Conservation (phyloP, 2,113 vertebrate genomes). For the Loxodonta africana region DNA sequence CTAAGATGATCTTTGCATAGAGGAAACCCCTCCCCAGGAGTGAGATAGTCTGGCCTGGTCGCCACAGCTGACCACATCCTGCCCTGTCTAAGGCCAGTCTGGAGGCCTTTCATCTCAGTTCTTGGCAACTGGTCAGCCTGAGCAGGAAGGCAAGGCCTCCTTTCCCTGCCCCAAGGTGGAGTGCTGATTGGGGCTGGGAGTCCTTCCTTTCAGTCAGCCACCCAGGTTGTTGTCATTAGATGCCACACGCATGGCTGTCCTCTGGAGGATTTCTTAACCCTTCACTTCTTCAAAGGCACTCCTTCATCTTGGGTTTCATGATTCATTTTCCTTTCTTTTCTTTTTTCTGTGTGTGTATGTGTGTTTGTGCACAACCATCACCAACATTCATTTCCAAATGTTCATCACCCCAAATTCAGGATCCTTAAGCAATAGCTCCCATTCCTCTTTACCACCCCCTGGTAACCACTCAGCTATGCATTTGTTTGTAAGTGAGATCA, state of each 20-base stretch:
- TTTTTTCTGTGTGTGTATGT: no score
- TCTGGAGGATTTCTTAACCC: not conserved
- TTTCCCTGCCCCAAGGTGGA: not conserved
- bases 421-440: no score
- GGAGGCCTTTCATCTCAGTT: not conserved
- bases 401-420: no score
- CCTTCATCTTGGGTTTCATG: not conserved
- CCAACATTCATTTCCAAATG: no score
- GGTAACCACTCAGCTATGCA: no score
- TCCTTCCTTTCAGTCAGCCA: not conserved
- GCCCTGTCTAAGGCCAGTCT: not conserved
- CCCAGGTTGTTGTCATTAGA: not conserved
- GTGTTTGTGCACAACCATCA: no score
- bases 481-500: no score
- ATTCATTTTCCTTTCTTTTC: not conserved
- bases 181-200: not conserved
- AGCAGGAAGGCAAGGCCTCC: not conserved
- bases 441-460: no score
- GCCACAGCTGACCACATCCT: not conserved
- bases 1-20: not conserved
- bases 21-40: not conserved
- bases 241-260: no score
- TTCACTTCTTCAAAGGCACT: not conserved
- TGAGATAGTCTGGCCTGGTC: accelerated
- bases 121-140: not conserved